Conservation (phyloP, 2,888 invertebrate species). For the Pinctada fucata region DNA sequence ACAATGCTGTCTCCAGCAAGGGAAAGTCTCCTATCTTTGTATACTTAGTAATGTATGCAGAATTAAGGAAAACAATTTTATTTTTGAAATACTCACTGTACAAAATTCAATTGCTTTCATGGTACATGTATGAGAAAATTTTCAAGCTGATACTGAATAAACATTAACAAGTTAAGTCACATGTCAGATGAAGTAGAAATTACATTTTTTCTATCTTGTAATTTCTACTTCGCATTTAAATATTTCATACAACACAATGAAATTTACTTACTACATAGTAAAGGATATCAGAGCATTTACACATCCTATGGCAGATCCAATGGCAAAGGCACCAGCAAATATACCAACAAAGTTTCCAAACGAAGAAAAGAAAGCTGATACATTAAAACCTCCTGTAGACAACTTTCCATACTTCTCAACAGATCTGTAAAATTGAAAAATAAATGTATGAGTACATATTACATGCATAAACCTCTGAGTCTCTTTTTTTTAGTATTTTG, state of each 20-base stretch:
- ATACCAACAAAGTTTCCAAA: constrained; percentile 94
- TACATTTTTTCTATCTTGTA: no score
- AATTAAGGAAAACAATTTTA: constrained; percentile 29
- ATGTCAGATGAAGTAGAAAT: no score
- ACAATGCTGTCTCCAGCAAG: constrained; percentile 94
- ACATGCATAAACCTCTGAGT: no score
- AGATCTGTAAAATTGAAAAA: constrained; percentile 55
- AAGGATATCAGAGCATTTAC: constrained; percentile 95
- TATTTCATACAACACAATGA: not conserved
- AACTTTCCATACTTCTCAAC: constrained; percentile 65
- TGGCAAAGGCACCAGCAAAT: constrained; percentile 92
- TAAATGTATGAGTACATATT: no score
- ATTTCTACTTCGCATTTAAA: not conserved
- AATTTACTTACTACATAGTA: constrained; percentile 1
- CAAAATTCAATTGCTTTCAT: no score
- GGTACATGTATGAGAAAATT: no score
- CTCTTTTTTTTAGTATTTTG: no score
- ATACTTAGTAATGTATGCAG: constrained; percentile 84
- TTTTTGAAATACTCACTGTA: no score
- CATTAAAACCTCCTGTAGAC: constrained; percentile 78
- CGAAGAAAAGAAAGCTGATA: constrained; percentile 90
- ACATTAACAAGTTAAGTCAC: no score
- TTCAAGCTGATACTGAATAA: no score
- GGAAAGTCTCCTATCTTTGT: constrained; percentile 96
- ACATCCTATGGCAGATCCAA: constrained; percentile 95